Base-by-base conservation (phyloP, 2,797 vertebrate species). In the Pteropus rufus region DNA sequence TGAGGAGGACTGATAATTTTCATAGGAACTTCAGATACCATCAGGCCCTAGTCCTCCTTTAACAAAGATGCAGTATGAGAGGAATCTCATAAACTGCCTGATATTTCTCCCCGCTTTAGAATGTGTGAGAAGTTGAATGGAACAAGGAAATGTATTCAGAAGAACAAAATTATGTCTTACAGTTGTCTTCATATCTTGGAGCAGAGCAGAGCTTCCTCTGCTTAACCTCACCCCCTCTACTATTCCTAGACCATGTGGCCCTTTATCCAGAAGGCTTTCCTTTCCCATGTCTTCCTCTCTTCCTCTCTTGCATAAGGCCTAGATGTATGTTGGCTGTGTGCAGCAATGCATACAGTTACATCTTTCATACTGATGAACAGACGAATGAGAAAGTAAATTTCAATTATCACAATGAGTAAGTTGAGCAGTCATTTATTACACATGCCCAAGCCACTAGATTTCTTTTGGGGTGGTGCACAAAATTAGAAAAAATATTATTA, bases 401-500 rank as follows among this genome's bases (percentile, higher is more conserved):
- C 49, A 85, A 18, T 15, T 0, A 81, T 34, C n/a, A 79, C 54
- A 91, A 31, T 23, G 58, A 65, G 26, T 26, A 70, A 60, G 24
- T 24, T 34, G 34, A 79, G 15, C 23, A 4, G 5, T 23, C 16
- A 24, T 15, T 91, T 41, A 58, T 24, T 87, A 69, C 85, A 90
- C 2, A 36, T 2, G 7, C 69, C 11, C 56, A 24, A 44, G 52
- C 21, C 10, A 29, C 16, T 16, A 12, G 52, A 81, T 67, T 44
- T 91, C 44, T 79, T 41, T 34, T 46, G 9, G 0, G 56, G 5
- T 24, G 15, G 2, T 49, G 3, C 26, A 56, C 21, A 39, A 81
- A 89, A 88, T 56, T 29, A 83, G 64, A 52, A 92, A 49, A 76
- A 91, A 70, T 21, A 77, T 54, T 31, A 36, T 14, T 24, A 89